These are phyloP conservation scores for Harpegnathos saltator DNA, from an alignment of 1,140 invertebrate species.

Conservation along the genomic window DNA sequence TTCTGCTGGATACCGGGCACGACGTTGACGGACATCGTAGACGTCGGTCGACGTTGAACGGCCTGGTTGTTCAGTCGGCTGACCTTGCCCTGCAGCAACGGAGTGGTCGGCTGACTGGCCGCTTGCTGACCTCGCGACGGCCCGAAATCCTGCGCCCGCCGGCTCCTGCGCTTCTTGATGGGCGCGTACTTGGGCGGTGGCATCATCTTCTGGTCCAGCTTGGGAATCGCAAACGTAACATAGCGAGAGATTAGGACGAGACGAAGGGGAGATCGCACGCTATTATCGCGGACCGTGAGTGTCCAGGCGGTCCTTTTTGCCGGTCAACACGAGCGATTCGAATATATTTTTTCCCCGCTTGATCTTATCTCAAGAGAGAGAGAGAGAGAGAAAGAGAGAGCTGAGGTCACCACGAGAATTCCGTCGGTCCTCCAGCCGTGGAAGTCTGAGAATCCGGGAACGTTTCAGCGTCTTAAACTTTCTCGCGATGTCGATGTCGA, in stretches of 20 bases:
- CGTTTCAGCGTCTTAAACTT: too few relatives aligned
- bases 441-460: too few relatives aligned
- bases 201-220: constrained; percentile 87
- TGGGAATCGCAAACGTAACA: neutral
- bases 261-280: too few relatives aligned
- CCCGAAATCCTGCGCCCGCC: constrained; percentile 87
- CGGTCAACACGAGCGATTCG: too few relatives aligned
- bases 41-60: constrained; percentile 76
- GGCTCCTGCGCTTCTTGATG: constrained; percentile 88
- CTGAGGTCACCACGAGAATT: too few relatives aligned
- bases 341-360: too few relatives aligned
- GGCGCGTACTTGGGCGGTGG: constrained; percentile 90
- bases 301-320: too few relatives aligned
- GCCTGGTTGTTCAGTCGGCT: constrained; percentile 72
- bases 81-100: constrained; percentile 78
- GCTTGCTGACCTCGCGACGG: constrained; percentile 67
- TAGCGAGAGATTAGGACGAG: constrained; percentile 2
- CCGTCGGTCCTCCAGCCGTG: too few relatives aligned
- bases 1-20: constrained; percentile 68
- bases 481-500: too few relatives aligned
- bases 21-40: constrained; percentile 81
- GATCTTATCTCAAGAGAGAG: too few relatives aligned
- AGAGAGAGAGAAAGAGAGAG: too few relatives aligned
- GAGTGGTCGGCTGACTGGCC: constrained; percentile 81
- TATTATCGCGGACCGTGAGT: too few relatives aligned